Evolutionary conservation across 1,140 invertebrate species (phyloP), one percentile per base, ranked within the genome.

Genomic region (Aphidius gifuensis): DNA sequence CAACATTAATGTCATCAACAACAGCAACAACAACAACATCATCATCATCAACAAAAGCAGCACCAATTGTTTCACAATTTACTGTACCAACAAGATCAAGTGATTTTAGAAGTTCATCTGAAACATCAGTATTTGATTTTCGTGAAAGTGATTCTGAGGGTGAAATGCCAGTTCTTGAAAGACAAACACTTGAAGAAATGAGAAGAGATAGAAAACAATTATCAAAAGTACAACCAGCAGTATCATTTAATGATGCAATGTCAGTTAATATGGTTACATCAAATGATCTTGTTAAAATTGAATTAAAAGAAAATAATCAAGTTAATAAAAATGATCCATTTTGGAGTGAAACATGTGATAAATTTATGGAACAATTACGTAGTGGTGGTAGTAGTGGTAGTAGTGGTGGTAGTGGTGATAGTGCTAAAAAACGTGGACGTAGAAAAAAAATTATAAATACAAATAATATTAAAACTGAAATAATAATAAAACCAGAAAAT

Each of bases 351-450:
- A 83, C 87, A 9, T 90, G 88, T 81, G 87, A 89, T 80, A 87
- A 81, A 71, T 89, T 90, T 75, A 83, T 89, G 77, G 86, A 88
- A 74, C 85, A 90, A 74, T 74, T 90, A 40, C 85, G 86, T 66
- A 80, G 72, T 49, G 84, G 84, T 3, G 84, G 83, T 65, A 64
- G 78, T 32, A 62, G 70, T 11, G 16, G 16, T 16, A 16, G 16
- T 16, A 16, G 16, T 16, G 16, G 16, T 16, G 16, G 86, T 66
- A 80, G 72, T 49, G 84, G 84, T 3, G 84, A 84, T 65, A 64
- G 78, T 32, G 62, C 70, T 11, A 85, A 85, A 68, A 86, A 86
- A 66, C 82, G 84, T 42, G 77, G 74, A 9, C 68, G 80, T 43
- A 79, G 82, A 71, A 83, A 86, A 75, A 84, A 82, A 70, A 43